Conservation (phyloP, 2,888 invertebrate genomes). For the Norana najaformis region DNA sequence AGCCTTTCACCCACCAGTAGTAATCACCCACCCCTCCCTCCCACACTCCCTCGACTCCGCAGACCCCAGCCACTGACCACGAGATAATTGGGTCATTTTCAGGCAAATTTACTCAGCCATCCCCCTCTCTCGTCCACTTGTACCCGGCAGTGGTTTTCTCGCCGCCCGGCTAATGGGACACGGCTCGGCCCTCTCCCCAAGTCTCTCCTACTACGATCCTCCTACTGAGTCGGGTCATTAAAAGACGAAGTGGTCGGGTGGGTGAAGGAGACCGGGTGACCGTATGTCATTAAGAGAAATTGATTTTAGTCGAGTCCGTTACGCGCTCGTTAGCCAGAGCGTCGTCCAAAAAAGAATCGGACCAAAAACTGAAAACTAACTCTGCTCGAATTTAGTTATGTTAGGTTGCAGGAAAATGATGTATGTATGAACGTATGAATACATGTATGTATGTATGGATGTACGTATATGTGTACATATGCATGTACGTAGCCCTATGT, state of each 20-base stretch:
- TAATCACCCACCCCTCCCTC: not conserved
- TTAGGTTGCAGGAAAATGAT: not conserved
- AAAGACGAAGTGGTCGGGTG: not conserved
- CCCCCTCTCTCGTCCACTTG: not conserved
- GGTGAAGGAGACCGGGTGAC: not conserved
- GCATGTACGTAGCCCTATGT: no score
- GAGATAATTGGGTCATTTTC: constrained; percentile 3
- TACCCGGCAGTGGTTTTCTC: not conserved
- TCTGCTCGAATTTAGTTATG: not conserved
- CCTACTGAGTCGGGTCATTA: not conserved
- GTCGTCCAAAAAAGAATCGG: not conserved
- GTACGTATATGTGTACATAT: no score
- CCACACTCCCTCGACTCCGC: not conserved
- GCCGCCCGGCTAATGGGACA: not conserved
- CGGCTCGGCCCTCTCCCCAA: not conserved
- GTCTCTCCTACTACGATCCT: not conserved
- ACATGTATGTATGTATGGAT: no score
- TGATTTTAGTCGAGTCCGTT: not conserved
- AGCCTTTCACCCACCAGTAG: not conserved
- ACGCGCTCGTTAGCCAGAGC: not conserved
- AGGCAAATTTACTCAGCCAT: not conserved
- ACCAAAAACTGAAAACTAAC: not conserved
- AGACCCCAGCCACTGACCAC: not conserved
- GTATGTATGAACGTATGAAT: no score
- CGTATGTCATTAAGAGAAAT: constrained; percentile 13